Percentiles rank a stretch among this genome's conserved stretches.
phyloP scores from a whole-genome alignment of 2,797 vertebrate genomes.

The Acanthornis magna region DNA sequence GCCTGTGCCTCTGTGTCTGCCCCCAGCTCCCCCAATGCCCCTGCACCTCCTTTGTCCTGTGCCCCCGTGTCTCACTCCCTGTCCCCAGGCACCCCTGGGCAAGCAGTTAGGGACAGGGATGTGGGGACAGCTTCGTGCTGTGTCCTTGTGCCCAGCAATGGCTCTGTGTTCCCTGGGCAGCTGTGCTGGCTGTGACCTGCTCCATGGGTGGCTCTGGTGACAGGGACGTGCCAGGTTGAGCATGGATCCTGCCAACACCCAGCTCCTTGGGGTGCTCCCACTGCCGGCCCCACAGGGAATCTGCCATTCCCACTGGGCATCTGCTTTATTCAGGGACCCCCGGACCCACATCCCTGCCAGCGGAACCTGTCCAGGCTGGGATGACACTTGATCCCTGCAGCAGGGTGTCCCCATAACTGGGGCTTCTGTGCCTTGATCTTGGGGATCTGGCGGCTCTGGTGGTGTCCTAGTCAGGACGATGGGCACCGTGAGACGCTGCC shows the following conservation, averaged over 20 bases:
- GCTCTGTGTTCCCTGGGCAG: background rate
- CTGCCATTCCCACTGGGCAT: background rate
- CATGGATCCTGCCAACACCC: background rate
- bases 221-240: background rate
- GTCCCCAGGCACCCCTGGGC: background rate
- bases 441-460: background rate
- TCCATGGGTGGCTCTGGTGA: background rate
- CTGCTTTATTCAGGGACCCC: background rate
- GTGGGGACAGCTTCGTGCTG: background rate
- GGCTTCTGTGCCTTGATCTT: rapidly evolving
- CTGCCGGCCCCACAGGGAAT: background rate
- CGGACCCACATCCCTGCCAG: rapidly evolving
- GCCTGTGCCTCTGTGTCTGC: background rate
- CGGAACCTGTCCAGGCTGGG: background rate
- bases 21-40: too few relatives aligned
- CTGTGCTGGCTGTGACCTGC: background rate
- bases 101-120: background rate
- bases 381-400: background rate
- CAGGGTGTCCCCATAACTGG: background rate
- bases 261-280: background rate
- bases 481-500: background rate
- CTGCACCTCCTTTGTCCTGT: background rate
- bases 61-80: background rate
- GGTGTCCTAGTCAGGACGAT: background rate
- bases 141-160: background rate